A percentile compares a stretch with the other conserved stretches of the same genome.
Evolutionary conservation across 2,797 vertebrate species (phyloP).

Genomic region (Halcyon leucocephala): DNA sequence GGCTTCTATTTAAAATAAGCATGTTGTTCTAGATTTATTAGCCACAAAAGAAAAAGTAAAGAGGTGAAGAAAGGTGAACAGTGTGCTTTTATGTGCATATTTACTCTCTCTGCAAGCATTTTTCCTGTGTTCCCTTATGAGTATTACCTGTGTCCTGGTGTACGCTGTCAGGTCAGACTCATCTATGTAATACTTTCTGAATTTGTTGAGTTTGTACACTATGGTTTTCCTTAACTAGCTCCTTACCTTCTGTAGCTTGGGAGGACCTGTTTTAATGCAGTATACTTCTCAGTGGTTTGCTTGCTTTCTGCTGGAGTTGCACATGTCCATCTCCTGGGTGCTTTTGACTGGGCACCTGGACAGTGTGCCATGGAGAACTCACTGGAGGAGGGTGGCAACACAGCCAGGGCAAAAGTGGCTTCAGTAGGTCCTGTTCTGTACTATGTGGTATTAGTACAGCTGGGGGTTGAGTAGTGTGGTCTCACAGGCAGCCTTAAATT

Average conservation of each 20-base stretch:
- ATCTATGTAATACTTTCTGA: background rate
- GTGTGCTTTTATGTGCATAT: background rate
- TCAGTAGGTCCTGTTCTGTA: background rate
- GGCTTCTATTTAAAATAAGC: background rate
- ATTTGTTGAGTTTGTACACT: background rate
- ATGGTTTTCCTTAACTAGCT: background rate
- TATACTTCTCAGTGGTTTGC: background rate
- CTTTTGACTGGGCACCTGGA: background rate
- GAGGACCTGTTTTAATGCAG: background rate
- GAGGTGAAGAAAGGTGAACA: background rate
- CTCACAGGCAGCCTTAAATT: background rate
- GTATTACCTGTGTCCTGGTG: background rate
- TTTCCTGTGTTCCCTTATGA: background rate
- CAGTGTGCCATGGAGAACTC: accelerated
- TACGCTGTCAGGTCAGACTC: background rate
- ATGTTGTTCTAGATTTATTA: background rate
- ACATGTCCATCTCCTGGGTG: accelerated
- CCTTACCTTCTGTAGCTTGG: background rate
- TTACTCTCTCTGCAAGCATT: background rate
- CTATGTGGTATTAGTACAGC: background rate
- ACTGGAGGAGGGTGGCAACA: accelerated
- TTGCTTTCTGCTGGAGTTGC: background rate
- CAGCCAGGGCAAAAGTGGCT: background rate
- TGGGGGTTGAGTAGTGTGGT: background rate
- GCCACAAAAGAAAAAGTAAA: background rate